phyloP scores from a whole-genome alignment of 2,888 invertebrate genomes.

The Spatulosminthurus flaviceps region DNA sequence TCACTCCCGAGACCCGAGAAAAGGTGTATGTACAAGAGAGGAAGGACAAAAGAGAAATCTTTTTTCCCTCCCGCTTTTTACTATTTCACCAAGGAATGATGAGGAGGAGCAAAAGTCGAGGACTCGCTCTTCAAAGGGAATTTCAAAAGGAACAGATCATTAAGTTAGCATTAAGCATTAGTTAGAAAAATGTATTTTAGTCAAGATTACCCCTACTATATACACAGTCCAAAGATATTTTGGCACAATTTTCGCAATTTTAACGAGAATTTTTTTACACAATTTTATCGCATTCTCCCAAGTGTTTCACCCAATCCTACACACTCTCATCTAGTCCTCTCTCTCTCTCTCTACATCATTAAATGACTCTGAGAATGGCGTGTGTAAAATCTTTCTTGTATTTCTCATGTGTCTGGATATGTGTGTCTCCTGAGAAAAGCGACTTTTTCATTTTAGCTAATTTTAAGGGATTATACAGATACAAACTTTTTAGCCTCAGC shows the following conservation, averaged over 20 bases:
- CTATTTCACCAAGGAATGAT: no score
- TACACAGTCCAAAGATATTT: conserved; percentile 58
- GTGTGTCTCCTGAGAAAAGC: no score
- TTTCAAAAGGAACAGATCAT: conserved; percentile 44
- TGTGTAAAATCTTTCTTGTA: no score
- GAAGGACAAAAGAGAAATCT: no score
- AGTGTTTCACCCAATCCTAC: conserved; percentile 11
- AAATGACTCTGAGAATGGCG: background rate
- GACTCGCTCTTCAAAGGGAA: no score
- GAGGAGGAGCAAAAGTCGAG: no score
- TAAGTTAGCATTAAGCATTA: conserved; percentile 45
- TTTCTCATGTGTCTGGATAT: no score
- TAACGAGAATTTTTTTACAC: conserved; percentile 59
- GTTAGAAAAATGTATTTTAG: conserved; percentile 42
- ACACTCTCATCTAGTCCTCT: background rate
- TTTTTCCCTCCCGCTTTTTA: no score
- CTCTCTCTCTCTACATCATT: background rate
- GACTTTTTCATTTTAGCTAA: background rate
- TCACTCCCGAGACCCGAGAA: no score
- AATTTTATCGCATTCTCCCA: conserved; percentile 42
- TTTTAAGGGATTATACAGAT: conserved; percentile 12
- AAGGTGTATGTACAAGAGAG: no score
- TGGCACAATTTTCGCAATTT: conserved; percentile 61
- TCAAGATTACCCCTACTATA: conserved; percentile 45
- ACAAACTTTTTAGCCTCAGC: no score